A percentile compares a stretch with the other conserved stretches of the same genome.
Conservation (phyloP, 2,888 invertebrate species). For the Hesperia comma region DNA sequence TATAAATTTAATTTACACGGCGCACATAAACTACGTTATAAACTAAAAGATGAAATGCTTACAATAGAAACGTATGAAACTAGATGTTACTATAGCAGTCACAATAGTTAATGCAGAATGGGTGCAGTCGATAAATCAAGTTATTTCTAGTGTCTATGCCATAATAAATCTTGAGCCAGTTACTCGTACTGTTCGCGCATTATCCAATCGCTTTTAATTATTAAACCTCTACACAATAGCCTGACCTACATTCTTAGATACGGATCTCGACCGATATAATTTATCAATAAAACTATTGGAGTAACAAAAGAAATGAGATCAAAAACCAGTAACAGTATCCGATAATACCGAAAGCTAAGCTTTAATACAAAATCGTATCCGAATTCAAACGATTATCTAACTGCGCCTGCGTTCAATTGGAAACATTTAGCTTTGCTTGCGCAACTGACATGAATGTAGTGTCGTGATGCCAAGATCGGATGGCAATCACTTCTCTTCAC, state of each 20-base stretch:
- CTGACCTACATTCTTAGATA: constrained; percentile 29
- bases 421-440: constrained; percentile 68
- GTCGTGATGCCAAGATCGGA: constrained; percentile 72
- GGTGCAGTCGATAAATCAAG: constrained; percentile 10
- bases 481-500: constrained; percentile 77
- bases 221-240: constrained; percentile 23
- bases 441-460: constrained; percentile 55
- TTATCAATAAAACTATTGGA: constrained; percentile 5
- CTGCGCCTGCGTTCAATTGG: constrained; percentile 50
- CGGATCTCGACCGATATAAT: constrained; percentile 24
- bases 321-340: background rate
- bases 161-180: constrained; percentile 17
- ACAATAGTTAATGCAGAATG: constrained; percentile 12
- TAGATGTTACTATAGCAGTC: background rate
- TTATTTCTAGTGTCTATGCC: constrained; percentile 2
- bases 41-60: no score
- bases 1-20: no score
- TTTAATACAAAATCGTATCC: constrained; percentile 20
- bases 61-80: background rate
- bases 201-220: constrained; percentile 28
- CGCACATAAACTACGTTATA: no score
- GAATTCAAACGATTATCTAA: constrained; percentile 40
- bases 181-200: constrained; percentile 13
- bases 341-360: constrained; percentile 3
- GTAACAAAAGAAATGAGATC: constrained; percentile 8